Base-by-base conservation (phyloP, 1,140 invertebrate species). In the Zophobas atratus region DNA sequence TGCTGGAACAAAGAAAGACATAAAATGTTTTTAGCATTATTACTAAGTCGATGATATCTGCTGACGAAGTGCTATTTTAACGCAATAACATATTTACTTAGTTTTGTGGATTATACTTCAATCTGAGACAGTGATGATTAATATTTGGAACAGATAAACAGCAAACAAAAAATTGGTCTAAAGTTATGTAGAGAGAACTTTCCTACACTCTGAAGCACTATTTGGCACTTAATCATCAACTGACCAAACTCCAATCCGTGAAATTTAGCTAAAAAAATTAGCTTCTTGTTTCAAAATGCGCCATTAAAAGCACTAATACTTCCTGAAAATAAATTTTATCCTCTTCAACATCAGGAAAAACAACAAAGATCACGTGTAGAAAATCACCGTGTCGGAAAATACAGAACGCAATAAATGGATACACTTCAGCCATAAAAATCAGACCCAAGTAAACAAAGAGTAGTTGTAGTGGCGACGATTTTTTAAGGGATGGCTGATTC, bases 381-480 rank as follows among this genome's bases (percentile, higher is more conserved):
- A 60, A 60, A 60, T 60, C 56, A 60, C 56, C 33, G 5, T 36
- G 35, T 60, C 8, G 36, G 35, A 60, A 60, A 60, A 32, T 36
- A 60, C 36, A 60, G 35, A 20, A 20, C 32, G 67, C 60, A 76
- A 70, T 70, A 60, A 76, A 63, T 51, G 36, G 60, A 70, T 39
- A 76, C 60, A 76, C 33, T 48, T 53, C 33, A n/a, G 32, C 36
- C 75, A 70, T 76, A 76, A 70, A 70, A 70, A 76, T 63, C 41
- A 38, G 35, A 3, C 39, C n/a, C 60, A 35, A 63, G 46, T 55
- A 76, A 76, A 76, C 75, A 76, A 55, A 70, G 67, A 70, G 33
- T 67, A 20, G 36, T 73, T 8, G 63, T 55, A 8, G 34, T 49
- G 51, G 6, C n/a, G 49, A 38, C 48, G 43, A 34, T 39, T 53